Base-by-base conservation (phyloP, 2,113 vertebrate species). In the Coryphaenoides rupestris region DNA sequence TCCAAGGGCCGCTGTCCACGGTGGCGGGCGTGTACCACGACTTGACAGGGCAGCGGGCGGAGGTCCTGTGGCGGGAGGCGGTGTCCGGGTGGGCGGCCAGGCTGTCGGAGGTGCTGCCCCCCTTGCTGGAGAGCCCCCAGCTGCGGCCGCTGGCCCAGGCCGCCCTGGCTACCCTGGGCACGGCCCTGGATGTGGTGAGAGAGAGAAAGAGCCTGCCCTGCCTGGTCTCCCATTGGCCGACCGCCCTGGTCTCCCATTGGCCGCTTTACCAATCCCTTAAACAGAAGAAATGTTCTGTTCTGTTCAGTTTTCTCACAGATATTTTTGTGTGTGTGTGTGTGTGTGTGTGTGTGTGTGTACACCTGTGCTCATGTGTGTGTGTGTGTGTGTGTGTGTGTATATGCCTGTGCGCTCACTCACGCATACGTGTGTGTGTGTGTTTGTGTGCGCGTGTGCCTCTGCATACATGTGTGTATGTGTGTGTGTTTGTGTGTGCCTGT, bases 11-110 rank as follows among this genome's bases (percentile, higher is more conserved):
- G 0, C 70, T 94, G 73, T 85, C 86, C 46, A 94, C 91, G 0
- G 66, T 93, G 72, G 91, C 94, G 46, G 94, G 90, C 0, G 91
- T 92, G 23, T 95, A 93, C 76, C 90, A 93, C 0, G 93, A 96
- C 21, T 91, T 92, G 60, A 94, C 80, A 0, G 88, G 87, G 60
- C 86, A 80, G 75, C 80, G 76, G 59, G 68, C 91, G 79, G 93
- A 93, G 12, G 67, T 80, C 0, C 76, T 89, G 33, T 94, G 91
- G 93, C 84, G 50, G 64, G 84, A 92, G 52, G 76, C 69, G n/a
- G 85, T 87, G 0, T 71, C 87, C 1, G 46, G 72, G 47, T 92
- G 83, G 75, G 58, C 85, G 45, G 73, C 60, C 46, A 72, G 70
- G 52, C 72, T 93, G 69, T 77, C 76, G 65, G 74, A 87, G 24